Percentiles rank a stretch among this genome's conserved stretches.
phyloP scores from a whole-genome alignment of 2,797 vertebrate genomes.

The Lithobates sylvaticus region DNA sequence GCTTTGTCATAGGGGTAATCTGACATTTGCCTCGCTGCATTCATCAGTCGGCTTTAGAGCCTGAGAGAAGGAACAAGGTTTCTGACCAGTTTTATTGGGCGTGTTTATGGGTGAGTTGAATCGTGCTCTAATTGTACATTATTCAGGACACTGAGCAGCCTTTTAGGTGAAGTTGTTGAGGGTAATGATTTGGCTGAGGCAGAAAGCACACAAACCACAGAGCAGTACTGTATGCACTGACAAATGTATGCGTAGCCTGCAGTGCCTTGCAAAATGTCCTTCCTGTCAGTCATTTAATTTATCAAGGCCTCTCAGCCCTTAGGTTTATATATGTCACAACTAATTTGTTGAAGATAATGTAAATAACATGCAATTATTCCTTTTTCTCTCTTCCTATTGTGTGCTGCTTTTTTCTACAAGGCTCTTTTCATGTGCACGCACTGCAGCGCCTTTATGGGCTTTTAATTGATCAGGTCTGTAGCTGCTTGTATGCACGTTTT shows the following conservation, averaged over 20 bases:
- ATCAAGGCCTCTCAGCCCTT: constrained; percentile 42
- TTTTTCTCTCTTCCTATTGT: not conserved
- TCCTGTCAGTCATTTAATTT: constrained; percentile 52
- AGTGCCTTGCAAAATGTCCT: constrained; percentile 47
- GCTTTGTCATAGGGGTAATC: constrained; percentile 21
- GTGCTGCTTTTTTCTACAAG: constrained; percentile 11
- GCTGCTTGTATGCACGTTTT: not conserved
- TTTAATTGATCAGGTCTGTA: not conserved
- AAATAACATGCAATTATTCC: constrained; percentile 34
- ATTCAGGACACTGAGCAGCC: constrained; percentile 45
- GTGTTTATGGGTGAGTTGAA: constrained; percentile 37
- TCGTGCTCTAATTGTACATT: constrained; percentile 42
- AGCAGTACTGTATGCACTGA: constrained; percentile 14
- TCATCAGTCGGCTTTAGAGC: constrained; percentile 23
- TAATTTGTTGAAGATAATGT: constrained; percentile 35
- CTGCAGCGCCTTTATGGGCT: not conserved
- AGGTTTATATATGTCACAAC: constrained; percentile 46
- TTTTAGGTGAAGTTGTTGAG: constrained; percentile 48
- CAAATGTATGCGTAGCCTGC: constrained; percentile 27
- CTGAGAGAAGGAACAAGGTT: constrained; percentile 45
- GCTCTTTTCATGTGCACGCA: not conserved
- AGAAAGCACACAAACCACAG: constrained; percentile 22
- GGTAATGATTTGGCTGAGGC: constrained; percentile 40
- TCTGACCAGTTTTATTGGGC: constrained; percentile 30
- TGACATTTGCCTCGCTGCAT: constrained; percentile 22